phyloP scores from a whole-genome alignment of 2,888 invertebrate species.

The Anagyrus pseudococci region DNA sequence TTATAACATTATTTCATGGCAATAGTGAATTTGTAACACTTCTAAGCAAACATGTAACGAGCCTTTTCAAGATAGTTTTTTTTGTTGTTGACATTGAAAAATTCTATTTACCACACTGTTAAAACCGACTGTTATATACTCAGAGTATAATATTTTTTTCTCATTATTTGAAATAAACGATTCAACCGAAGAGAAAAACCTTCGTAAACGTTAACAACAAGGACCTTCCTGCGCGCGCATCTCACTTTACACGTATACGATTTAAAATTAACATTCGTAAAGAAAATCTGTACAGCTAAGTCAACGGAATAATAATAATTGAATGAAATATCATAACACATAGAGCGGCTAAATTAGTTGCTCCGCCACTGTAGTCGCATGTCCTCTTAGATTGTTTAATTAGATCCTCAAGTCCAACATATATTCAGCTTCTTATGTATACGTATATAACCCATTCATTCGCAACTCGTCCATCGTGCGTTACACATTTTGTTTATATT shows the following conservation, averaged over 20 bases:
- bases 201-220: too few relatives aligned
- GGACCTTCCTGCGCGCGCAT: too few relatives aligned
- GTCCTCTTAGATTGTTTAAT: slow-evolving; percentile 25
- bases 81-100: too few relatives aligned
- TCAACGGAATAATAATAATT: slow-evolving; percentile 42
- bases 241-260: slow-evolving; percentile 11
- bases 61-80: too few relatives aligned
- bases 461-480: slow-evolving; percentile 22
- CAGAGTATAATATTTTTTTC: too few relatives aligned
- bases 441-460: slow-evolving; percentile 7
- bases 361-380: slow-evolving; percentile 24
- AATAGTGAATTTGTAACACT: too few relatives aligned
- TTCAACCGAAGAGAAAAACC: too few relatives aligned
- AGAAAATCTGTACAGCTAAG: slow-evolving; percentile 50
- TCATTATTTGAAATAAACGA: too few relatives aligned
- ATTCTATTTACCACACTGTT: too few relatives aligned
- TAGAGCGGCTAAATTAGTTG: slow-evolving; percentile 37
- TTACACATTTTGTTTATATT: slow-evolving; percentile 36
- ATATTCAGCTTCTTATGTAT: slow-evolving; percentile 17
- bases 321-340: slow-evolving; percentile 39
- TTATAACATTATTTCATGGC: too few relatives aligned
- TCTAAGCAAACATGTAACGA: too few relatives aligned
- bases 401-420: slow-evolving; percentile 28
- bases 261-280: slow-evolving; percentile 46
- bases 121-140: too few relatives aligned